phyloP scores from a whole-genome alignment of 2,797 vertebrate genomes.

The Chiroxiphia lanceolata region DNA sequence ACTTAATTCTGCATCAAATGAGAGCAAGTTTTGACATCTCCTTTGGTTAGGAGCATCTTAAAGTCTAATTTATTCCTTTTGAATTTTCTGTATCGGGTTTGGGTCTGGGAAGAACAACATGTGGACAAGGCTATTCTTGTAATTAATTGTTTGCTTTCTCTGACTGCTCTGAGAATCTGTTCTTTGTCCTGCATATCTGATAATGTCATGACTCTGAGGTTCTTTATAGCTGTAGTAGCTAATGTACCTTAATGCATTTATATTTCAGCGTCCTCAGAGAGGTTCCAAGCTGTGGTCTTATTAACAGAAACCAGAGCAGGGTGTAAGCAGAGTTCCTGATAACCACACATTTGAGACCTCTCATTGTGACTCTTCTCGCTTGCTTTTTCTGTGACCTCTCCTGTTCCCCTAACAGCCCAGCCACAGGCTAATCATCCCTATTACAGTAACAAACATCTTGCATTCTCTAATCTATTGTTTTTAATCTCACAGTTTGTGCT shows the following conservation, averaged over 20 bases:
- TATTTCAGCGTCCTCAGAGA: not conserved
- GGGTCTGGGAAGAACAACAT: not conserved
- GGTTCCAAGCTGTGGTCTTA: conserved; percentile 3
- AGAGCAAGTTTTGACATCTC: not conserved
- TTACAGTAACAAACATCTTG: not conserved
- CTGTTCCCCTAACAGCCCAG: not conserved
- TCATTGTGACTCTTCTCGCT: not conserved
- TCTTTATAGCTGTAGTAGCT: conserved; percentile 15
- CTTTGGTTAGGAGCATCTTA: not conserved
- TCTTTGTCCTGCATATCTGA: conserved; percentile 43
- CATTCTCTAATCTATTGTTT: not conserved
- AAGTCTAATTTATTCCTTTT: not conserved
- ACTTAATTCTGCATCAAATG: not conserved
- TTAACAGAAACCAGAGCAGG: conserved; percentile 59
- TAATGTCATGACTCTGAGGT: not conserved
- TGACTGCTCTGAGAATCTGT: conserved; percentile 39
- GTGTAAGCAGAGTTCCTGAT: conserved; percentile 24
- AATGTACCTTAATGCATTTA: conserved; percentile 61
- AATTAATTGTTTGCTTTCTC: conserved; percentile 61
- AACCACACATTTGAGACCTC: not conserved
- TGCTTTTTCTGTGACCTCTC: not conserved
- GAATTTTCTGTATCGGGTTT: not conserved
- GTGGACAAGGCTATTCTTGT: not conserved
- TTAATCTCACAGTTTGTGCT: not conserved
- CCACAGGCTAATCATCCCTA: not conserved